Conservation (phyloP, 2,113 vertebrate species). For the Chaenocephalus aceratus region DNA sequence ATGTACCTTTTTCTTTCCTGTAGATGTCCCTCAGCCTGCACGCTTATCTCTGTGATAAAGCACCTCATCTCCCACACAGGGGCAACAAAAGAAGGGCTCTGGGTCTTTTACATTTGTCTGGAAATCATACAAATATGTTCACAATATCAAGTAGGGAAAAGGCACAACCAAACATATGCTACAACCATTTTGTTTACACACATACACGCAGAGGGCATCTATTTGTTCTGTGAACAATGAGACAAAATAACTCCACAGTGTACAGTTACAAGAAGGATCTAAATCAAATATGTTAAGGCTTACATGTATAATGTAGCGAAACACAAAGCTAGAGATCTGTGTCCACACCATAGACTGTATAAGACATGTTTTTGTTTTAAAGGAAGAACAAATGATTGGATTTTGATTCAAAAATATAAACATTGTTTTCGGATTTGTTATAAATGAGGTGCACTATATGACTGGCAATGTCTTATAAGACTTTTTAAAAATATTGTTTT, state of each 20-base stretch:
- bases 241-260: no score
- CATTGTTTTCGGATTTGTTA: no score
- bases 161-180: not conserved
- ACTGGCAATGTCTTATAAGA: not conserved
- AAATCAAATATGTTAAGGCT: no score
- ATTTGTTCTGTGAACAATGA: not conserved
- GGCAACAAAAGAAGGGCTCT: slow-evolving; percentile 32
- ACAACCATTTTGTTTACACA: not conserved
- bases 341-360: no score
- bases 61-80: slow-evolving; percentile 45
- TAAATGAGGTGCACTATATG: not conserved
- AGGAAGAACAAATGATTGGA: no score
- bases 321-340: no score
- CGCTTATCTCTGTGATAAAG: slow-evolving; percentile 70
- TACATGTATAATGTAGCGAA: no score
- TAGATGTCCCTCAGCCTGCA: slow-evolving; percentile 50
- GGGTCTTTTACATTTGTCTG: slow-evolving; percentile 40
- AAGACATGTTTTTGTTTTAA: not conserved
- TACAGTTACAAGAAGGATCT: no score
- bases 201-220: not conserved
- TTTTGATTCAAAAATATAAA: no score
- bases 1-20: slow-evolving; percentile 50
- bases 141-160: not conserved
- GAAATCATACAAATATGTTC: slow-evolving; percentile 25
- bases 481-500: no score